Base-by-base conservation (phyloP, 2,888 invertebrate species). In the Neuroscelio doddi region DNA sequence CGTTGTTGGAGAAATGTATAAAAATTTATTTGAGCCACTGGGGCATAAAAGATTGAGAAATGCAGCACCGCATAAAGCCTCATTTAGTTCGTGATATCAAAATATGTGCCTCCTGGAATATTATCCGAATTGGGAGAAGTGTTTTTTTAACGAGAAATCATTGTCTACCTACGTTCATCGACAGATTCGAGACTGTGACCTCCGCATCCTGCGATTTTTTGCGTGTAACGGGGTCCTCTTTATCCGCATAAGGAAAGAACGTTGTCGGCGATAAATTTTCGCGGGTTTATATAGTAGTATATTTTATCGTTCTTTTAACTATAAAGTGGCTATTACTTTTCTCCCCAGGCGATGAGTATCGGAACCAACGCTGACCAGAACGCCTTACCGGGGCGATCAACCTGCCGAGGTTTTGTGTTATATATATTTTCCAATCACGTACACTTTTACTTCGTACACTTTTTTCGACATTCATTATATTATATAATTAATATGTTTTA, bases 221-320 rank as follows among this genome's bases (percentile, higher is more conserved):
- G 46, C 27, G 21, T 10, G 17, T 24, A 45, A 51, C 32, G 16
- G 16, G 24, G 10, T 15, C n/a, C 15, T 41, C 21, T 30, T 36
- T 15, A 15, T n/a, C 15, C 10, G 27, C 49, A 27, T 38, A 10
- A 9, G 32, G 16, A 14, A 32, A 44, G 16, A 12, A 52, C 34
- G 34, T 34, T 24, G 16, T 26, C 24, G 34, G 50, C 39, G 21
- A 50, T 58, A 58, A 58, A 58, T 58, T 50, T 57, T 49, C 57
- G 42, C 44, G 30, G 26, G 44, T 47, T 57, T 57, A 44, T 57
- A 57, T 50, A 50, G 38, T 32, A 30, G 57, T 46, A 52, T 53
- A 49, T 44, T 61, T 61, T 61, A 53, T 61, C 49, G 53, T 49
- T 49, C 36, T 46, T 52, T 61, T 53, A 38, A 53, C 47, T 49